Base-by-base conservation (phyloP, 2,888 invertebrate genomes). In the Gisinianus flammeolus region DNA sequence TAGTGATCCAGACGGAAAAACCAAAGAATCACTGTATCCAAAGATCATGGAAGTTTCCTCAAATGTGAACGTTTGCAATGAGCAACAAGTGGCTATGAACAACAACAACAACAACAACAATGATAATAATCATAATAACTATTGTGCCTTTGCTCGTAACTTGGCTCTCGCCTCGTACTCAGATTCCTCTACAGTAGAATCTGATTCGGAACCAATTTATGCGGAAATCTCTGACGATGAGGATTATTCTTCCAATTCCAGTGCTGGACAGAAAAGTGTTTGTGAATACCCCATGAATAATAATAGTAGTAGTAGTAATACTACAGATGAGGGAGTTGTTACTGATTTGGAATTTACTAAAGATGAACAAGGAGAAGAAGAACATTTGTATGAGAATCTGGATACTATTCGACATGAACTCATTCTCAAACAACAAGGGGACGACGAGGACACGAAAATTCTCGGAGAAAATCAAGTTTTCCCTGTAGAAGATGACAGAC, bases 361-460 rank as follows among this genome's bases (percentile, higher is more conserved):
- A 64, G 64, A 64, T 22, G 3, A 8, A 22, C 16, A 16, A 24
- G 71, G 54, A 28, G 54, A 71, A 71, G 26, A 26, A 4, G 77
- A 72, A 10, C 77, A 62, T 66, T 31, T 77, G 66, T 77, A 77
- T 31, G 77, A 77, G 31, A 77, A 77, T 35, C 44, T 77, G 22
- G 77, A 77, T 52, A 56, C 72, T 10, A 72, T 77, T 22, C 44
- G 72, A 22, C 77, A 77, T n/a, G 77, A 77, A 52, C 64, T 77
- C 6, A 6, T 28, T 0, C 33, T 64, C n/a, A 44, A 52, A 54
- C 64, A 64, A 44, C 56, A 71, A 26, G n/a, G n/a, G 8, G 56
- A 58, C 2, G 22, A 58, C 8, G 22, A n/a, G 6, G 3, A 58
- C 8, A 22, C 22, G 10, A 56, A 19, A 19, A 4, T 56, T 58